Evolutionary conservation across 2,888 invertebrate species (phyloP).

Genomic region (Lepidocyrtoides sp.): DNA sequence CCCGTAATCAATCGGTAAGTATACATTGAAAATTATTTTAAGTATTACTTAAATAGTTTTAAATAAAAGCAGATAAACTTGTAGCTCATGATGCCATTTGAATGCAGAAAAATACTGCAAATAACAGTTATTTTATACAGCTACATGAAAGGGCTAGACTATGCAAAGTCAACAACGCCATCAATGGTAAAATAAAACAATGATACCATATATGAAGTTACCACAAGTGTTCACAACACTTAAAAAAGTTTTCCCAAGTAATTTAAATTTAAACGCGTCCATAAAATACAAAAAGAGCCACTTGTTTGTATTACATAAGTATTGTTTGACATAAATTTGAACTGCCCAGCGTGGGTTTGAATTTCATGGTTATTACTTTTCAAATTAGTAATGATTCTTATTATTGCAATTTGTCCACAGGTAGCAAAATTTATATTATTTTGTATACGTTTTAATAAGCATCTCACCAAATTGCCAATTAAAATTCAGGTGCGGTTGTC

Average conservation of each 20-base stretch:
- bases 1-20: constrained; percentile 93
- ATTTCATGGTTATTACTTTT: constrained; percentile 10
- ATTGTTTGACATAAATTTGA: constrained; percentile 63
- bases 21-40: background rate
- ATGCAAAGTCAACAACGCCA: background rate
- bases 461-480: constrained; percentile 60
- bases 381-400: constrained; percentile 1
- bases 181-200: background rate
- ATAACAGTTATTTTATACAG: too few species aligned
- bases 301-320: constrained; percentile 54
- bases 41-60: background rate
- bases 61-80: too few species aligned
- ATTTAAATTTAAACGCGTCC: constrained; percentile 1
- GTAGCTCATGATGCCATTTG: too few species aligned
- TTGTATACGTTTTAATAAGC: background rate
- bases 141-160: too few species aligned
- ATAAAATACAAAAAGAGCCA: background rate
- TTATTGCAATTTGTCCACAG: background rate
- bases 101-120: too few species aligned
- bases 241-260: background rate
- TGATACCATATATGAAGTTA: background rate
- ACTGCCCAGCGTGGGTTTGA: constrained; percentile 54
- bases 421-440: background rate
- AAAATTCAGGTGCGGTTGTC: constrained; percentile 72
- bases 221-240: background rate